Evolutionary conservation across 2,888 invertebrate genomes (phyloP), one percentile per base, ranked within the genome.

Genomic region (Hirtodrosophila duncani): DNA sequence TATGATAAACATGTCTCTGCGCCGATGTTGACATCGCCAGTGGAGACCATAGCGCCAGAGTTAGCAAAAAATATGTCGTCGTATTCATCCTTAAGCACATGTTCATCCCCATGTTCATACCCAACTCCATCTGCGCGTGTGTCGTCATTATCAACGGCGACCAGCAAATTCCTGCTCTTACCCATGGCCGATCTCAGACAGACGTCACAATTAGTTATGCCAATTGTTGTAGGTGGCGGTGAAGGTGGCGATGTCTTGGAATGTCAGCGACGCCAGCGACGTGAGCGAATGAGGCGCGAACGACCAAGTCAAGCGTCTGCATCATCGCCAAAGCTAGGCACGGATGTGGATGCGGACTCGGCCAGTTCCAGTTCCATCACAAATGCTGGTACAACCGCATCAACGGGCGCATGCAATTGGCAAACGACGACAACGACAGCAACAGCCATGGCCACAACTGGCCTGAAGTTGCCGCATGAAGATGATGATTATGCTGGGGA

Each of bases 141-240:
- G 26, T 18, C 36, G 23, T 21, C 29, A 13, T 17, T n/a, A n/a
- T 34, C 20, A 33, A 41, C 39, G 48, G 21, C 56, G 57, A 23
- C 51, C 36, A 27, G 34, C 23, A 49, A 78, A 74, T 74, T 74
- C 67, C 67, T 63, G 67, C 74, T 43, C 72, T 56, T 75, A 45
- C 43, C 57, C 51, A 38, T 23, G 38, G 61, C 42, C 68, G 71
- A 66, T 71, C 72, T 68, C 68, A 71, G 68, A 50, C 77, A 59
- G 55, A 59, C 67, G 52, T 53, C 63, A 79, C 81, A 79, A 79
- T 80, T 80, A 80, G 81, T 80, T 80, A 74, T 74, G 79, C 81
- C 81, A 72, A 79, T 72, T 79, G 75, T 67, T 56, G 74, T 61
- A 59, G 63, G 55, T 55, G 69, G 41, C 56, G 26, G 33, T 44